Percentiles rank a stretch among this genome's conserved stretches.
These are phyloP conservation scores for Varecia variegata DNA, from an alignment of 2,797 vertebrate species.

Conservation along the genomic window DNA sequence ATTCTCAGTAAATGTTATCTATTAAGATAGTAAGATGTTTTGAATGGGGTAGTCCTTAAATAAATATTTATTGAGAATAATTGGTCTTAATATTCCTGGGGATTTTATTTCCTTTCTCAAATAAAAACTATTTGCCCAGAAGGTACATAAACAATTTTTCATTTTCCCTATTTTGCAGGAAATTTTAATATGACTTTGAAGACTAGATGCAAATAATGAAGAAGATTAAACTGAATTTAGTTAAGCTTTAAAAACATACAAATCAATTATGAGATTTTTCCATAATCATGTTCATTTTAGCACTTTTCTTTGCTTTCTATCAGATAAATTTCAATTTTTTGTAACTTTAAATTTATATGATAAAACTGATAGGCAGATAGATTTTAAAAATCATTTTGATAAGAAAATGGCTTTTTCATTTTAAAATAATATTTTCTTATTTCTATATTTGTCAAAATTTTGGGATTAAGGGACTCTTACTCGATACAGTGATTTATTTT, in stretches of 20 bases:
- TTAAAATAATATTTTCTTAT: neutral
- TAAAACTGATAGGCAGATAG: neutral
- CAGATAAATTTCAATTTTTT: neutral
- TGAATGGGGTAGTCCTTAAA: neutral
- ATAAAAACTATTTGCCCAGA: neutral
- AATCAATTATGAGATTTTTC: neutral
- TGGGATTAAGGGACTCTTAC: neutral
- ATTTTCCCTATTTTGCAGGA: neutral
- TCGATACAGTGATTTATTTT: neutral
- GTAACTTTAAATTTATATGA: neutral
- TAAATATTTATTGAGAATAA: neutral
- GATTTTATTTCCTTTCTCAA: neutral
- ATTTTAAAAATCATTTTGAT: neutral
- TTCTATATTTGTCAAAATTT: neutral
- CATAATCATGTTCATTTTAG: neutral
- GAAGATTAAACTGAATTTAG: neutral
- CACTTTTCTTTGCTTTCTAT: slow-evolving; percentile 14
- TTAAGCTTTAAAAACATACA: neutral
- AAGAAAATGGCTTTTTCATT: neutral
- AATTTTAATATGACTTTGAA: neutral
- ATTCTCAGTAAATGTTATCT: neutral
- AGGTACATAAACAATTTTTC: neutral
- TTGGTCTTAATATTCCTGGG: neutral
- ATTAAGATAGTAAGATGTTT: neutral
- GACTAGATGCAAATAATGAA: neutral